These are phyloP conservation scores for Sinocyclocheilus grahami DNA, from an alignment of 2,113 vertebrate genomes.

Conservation along the genomic window DNA sequence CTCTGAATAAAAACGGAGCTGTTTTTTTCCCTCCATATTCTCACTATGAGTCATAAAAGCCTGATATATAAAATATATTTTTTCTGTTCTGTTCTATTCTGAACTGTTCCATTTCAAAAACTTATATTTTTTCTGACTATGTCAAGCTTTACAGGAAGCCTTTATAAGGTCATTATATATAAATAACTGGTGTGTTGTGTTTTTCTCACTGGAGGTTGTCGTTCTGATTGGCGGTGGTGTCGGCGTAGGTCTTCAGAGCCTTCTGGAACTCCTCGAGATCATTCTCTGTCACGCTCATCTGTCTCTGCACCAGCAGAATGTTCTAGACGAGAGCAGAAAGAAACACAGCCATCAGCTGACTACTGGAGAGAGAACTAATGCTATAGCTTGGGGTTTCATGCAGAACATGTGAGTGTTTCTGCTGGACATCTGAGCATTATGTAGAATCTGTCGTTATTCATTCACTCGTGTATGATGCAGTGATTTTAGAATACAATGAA, in stretches of 20 bases:
- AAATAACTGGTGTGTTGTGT: background rate
- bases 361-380: background rate
- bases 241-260: slow-evolving; percentile 82
- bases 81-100: no score
- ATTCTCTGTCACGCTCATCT: slow-evolving; percentile 81
- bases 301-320: slow-evolving; percentile 92
- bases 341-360: background rate
- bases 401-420: background rate
- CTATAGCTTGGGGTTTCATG: background rate
- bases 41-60: background rate
- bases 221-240: slow-evolving; percentile 80
- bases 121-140: background rate
- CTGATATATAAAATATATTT: background rate
- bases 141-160: background rate
- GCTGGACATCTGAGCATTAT: background rate
- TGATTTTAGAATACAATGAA: background rate
- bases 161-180: no score
- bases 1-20: no score
- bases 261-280: slow-evolving; percentile 82
- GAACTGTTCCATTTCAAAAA: background rate
- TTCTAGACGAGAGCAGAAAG: slow-evolving; percentile 70
- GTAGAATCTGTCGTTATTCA: background rate
- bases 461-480: background rate
- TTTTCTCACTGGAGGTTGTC: slow-evolving; percentile 89
- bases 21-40: background rate